phyloP scores from a whole-genome alignment of 2,797 vertebrate species.

The Esox lucius region DNA sequence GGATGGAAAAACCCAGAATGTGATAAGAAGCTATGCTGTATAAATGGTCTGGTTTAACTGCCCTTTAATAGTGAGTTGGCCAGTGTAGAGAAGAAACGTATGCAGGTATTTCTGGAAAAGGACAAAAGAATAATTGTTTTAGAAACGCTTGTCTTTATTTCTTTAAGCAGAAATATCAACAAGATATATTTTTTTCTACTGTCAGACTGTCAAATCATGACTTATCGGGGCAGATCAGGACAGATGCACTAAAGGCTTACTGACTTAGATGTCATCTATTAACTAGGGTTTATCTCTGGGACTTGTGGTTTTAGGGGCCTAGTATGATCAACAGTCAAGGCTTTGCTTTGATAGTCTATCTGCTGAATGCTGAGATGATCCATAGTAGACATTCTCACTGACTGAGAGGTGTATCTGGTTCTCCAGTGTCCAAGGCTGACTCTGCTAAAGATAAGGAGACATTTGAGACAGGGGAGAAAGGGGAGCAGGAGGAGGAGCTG shows the following conservation, averaged over 20 bases:
- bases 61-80: no score
- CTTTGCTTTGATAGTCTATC: neutral
- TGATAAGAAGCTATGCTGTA: no score
- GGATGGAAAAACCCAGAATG: no score
- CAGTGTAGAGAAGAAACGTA: no score
- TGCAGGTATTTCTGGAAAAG: no score
- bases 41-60: no score
- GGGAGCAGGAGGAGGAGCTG: slow-evolving; percentile 22
- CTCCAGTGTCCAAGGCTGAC: slow-evolving; percentile 25
- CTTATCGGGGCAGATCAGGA: neutral
- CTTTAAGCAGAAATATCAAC: no score
- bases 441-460: slow-evolving; percentile 11
- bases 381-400: neutral
- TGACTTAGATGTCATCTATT: neutral
- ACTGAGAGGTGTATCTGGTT: slow-evolving; percentile 16
- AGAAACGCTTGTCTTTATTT: no score
- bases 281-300: neutral
- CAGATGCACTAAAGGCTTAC: neutral
- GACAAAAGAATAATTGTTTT: no score
- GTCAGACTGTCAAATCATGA: neutral
- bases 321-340: neutral
- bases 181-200: neutral
- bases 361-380: neutral
- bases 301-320: neutral
- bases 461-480: slow-evolving; percentile 8